Evolutionary conservation across 1,140 invertebrate genomes (phyloP).

Genomic region (Cydia splendana): DNA sequence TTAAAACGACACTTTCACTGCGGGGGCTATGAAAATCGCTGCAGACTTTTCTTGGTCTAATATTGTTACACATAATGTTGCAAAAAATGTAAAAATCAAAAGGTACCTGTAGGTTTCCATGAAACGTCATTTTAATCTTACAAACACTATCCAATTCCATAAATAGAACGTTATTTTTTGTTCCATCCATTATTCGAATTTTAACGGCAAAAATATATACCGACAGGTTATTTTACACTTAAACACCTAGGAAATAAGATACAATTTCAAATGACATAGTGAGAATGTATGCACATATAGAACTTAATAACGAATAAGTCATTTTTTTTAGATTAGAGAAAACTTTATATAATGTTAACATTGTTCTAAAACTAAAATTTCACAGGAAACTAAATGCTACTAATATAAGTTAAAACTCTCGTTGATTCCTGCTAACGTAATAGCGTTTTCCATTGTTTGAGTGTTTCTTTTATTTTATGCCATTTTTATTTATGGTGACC

Average conservation of each 20-base stretch:
- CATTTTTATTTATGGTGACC: too few species aligned
- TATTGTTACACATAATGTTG: constrained; percentile 40
- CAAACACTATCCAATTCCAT: constrained; percentile 1
- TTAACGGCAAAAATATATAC: neutral
- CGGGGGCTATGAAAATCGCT: too few species aligned
- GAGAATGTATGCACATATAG: constrained; percentile 15
- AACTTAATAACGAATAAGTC: constrained; percentile 19
- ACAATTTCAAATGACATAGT: constrained; percentile 7
- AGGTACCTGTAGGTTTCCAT: neutral
- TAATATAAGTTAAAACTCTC: neutral
- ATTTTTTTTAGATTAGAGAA: constrained; percentile 7
- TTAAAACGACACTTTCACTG: too few species aligned
- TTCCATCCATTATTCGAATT: constrained; percentile 23
- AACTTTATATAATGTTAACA: constrained; percentile 11
- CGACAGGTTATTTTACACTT: constrained; percentile 1
- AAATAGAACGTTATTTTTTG: neutral
- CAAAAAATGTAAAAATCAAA: neutral
- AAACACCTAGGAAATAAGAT: neutral
- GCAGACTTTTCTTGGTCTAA: too few species aligned
- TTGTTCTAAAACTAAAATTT: constrained; percentile 17
- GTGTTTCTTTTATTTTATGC: too few species aligned
- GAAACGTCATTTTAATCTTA: constrained; percentile 24
- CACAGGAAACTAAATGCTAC: constrained; percentile 10
- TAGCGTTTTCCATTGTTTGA: neutral
- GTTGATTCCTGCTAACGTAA: neutral